These are phyloP conservation scores for Podocnemis expansa DNA, from an alignment of 2,113 vertebrate genomes.

Conservation along the genomic window DNA sequence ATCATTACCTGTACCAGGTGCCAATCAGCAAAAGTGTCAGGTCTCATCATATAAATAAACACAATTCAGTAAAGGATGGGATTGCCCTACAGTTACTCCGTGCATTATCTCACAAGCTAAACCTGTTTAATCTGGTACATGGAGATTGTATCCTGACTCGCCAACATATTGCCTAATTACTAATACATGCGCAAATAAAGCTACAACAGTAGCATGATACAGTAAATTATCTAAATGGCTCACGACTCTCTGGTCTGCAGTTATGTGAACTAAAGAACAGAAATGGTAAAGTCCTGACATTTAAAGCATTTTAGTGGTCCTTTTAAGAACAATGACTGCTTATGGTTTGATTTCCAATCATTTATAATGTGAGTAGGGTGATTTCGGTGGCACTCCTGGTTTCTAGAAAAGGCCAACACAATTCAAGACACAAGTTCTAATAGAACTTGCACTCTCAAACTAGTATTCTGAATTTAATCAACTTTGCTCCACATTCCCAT, in stretches of 20 bases:
- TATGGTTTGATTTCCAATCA: background rate
- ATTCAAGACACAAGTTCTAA: background rate
- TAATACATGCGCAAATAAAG: constrained; percentile 45
- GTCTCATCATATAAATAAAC: background rate
- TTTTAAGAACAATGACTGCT: constrained; percentile 21
- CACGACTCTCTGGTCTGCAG: background rate
- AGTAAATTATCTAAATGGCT: background rate
- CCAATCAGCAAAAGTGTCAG: background rate
- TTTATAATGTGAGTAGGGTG: background rate
- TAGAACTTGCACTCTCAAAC: background rate
- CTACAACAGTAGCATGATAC: background rate
- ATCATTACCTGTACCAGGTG: background rate
- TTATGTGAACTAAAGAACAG: background rate
- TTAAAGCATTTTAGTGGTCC: constrained; percentile 6
- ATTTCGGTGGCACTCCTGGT: background rate
- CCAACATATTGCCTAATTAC: constrained; percentile 23
- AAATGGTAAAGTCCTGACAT: background rate
- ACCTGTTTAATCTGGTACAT: background rate
- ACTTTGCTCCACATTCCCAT: too few relatives aligned
- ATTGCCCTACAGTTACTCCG: background rate
- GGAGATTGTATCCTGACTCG: background rate
- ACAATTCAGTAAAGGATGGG: background rate
- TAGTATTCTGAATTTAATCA: too few relatives aligned
- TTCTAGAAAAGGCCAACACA: background rate
- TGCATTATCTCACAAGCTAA: background rate